A percentile compares a stretch with the other conserved stretches of the same genome.
These are phyloP conservation scores for Elachura formosa DNA, from an alignment of 2,113 vertebrate species.

Conservation along the genomic window DNA sequence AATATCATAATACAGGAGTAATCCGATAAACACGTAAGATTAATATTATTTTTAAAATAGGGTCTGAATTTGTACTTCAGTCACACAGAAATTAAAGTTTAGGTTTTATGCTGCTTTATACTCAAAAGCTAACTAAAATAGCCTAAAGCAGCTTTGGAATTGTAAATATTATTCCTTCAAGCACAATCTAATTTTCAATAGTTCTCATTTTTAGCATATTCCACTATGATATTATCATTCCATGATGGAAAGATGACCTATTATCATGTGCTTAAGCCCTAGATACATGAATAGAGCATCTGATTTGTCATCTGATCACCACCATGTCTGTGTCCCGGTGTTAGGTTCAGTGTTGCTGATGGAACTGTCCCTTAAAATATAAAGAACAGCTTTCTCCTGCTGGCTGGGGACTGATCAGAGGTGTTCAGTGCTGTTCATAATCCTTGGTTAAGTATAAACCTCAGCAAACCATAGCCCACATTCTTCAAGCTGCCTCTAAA, in stretches of 20 bases:
- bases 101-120: neutral
- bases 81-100: neutral
- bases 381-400: neutral
- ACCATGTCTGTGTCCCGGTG: neutral
- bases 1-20: neutral
- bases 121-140: neutral
- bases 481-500: neutral
- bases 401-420: neutral
- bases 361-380: neutral
- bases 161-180: neutral
- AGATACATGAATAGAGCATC: neutral
- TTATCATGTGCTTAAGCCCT: neutral
- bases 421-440: neutral
- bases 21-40: neutral
- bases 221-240: neutral
- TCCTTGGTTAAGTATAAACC: neutral
- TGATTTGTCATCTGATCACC: neutral
- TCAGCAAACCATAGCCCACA: neutral
- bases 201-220: neutral
- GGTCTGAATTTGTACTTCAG: neutral
- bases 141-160: neutral
- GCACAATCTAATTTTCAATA: neutral
- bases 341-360: neutral
- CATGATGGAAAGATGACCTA: neutral
- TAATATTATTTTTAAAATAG: neutral